phyloP scores from a whole-genome alignment of 2,797 vertebrate genomes.

The Leptodactylus fallax region DNA sequence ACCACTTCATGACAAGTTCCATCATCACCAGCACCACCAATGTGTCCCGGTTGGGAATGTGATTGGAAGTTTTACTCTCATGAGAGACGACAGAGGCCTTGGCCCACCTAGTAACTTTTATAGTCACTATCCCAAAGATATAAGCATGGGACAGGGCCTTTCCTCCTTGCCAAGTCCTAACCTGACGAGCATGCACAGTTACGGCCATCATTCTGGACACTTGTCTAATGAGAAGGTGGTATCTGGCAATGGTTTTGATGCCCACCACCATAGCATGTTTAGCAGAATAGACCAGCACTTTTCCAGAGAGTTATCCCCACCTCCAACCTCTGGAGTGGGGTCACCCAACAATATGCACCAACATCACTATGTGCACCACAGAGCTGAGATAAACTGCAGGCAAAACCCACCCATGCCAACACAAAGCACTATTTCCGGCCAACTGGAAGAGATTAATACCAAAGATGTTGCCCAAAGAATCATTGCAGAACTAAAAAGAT shows the following conservation, averaged over 20 bases:
- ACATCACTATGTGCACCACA: constrained; percentile 77
- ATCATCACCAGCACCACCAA: constrained; percentile 81
- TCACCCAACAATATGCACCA: constrained; percentile 74
- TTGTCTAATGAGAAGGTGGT: constrained; percentile 76
- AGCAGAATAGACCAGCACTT: constrained; percentile 82
- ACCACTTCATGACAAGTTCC: constrained; percentile 86
- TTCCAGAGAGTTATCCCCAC: constrained; percentile 81
- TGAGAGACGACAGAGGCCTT: constrained; percentile 83
- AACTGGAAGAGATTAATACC: constrained; percentile 85
- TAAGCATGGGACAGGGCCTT: constrained; percentile 81
- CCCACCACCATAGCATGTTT: constrained; percentile 79
- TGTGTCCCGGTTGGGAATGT: constrained; percentile 84
- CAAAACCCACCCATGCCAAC: constrained; percentile 76
- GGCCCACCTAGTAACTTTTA: constrained; percentile 79
- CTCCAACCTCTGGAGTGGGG: constrained; percentile 70
- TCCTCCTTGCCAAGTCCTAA: constrained; percentile 77
- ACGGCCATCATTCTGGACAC: constrained; percentile 69
- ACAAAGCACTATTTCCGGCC: constrained; percentile 67
- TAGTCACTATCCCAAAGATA: constrained; percentile 83
- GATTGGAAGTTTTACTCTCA: constrained; percentile 85
- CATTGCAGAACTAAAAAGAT: constrained; percentile 85
- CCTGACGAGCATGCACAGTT: constrained; percentile 81
- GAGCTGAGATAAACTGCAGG: constrained; percentile 72
- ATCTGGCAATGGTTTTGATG: constrained; percentile 78
- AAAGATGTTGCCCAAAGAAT: constrained; percentile 86